Conservation (phyloP, 2,888 invertebrate genomes). For the Pteria penguin region DNA sequence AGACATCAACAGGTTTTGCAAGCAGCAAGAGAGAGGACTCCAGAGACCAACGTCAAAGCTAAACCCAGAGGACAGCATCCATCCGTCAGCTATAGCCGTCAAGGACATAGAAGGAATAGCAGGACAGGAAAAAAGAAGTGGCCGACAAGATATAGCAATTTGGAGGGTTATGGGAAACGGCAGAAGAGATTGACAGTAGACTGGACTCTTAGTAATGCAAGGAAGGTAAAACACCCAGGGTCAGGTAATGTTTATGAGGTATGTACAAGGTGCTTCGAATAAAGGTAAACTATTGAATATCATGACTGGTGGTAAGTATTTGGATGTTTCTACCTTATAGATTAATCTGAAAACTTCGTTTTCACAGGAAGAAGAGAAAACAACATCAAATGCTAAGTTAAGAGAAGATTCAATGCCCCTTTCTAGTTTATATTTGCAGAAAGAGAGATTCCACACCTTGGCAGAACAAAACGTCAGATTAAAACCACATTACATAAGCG, state of each 20-base stretch:
- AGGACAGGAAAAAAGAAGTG: conserved; percentile 12
- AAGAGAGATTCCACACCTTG: too few species aligned
- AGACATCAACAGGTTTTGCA: conserved; percentile 10
- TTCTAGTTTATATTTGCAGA: conserved; percentile 5
- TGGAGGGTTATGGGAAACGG: conserved; percentile 9
- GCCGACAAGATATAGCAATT: background rate
- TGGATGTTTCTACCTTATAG: background rate
- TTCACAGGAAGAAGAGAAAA: background rate
- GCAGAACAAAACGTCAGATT: background rate
- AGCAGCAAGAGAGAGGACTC: background rate
- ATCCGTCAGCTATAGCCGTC: conserved; percentile 7
- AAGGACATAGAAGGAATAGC: conserved; percentile 10
- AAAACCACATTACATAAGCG: background rate
- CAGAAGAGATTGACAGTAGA: background rate
- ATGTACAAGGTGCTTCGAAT: conserved; percentile 9
- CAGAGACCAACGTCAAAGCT: conserved; percentile 9
- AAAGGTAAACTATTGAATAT: conserved; percentile 9
- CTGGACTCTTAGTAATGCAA: background rate
- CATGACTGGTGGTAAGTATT: conserved; percentile 16
- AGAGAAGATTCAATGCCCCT: conserved; percentile 11
- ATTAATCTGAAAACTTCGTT: too few species aligned
- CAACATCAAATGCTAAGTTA: background rate
- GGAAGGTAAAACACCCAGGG: background rate
- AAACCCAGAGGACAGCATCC: conserved; percentile 3
- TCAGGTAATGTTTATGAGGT: conserved; percentile 16